Percentiles rank a stretch among this genome's conserved stretches.
These are phyloP conservation scores for Orthonychiurus folsomi DNA, from an alignment of 2,888 invertebrate genomes.

Conservation along the genomic window DNA sequence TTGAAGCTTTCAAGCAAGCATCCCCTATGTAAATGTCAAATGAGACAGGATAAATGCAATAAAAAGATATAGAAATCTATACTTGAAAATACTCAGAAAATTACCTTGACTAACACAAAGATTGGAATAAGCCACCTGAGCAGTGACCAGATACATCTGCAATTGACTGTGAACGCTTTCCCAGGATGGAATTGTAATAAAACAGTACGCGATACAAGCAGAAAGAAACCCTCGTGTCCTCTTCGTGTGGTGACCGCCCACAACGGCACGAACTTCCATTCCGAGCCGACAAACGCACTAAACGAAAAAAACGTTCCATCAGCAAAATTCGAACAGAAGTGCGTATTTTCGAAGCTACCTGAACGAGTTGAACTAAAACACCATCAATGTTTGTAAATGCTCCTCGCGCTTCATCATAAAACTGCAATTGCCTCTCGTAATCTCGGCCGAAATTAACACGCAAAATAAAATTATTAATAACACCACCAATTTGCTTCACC, in stretches of 20 bases:
- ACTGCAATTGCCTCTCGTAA: conserved; percentile 81
- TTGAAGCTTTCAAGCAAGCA: conserved; percentile 82
- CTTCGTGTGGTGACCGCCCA: conserved; percentile 64
- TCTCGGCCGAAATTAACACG: conserved; percentile 74
- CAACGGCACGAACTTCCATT: conserved; percentile 57
- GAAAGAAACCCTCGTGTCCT: conserved; percentile 78
- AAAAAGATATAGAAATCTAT: conserved; percentile 5
- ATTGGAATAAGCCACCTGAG: conserved; percentile 80
- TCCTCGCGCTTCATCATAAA: conserved; percentile 85
- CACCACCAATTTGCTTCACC: conserved; percentile 69
- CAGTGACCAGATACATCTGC: conserved; percentile 75
- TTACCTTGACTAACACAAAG: conserved; percentile 83
- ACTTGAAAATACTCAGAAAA: conserved; percentile 2
- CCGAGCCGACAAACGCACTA: conserved; percentile 73
- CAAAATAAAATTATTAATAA: conserved; percentile 71
- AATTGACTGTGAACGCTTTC: conserved; percentile 66
- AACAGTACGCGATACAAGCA: conserved; percentile 91
- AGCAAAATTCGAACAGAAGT: background rate
- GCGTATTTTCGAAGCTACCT: conserved; percentile 50
- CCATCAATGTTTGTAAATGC: conserved; percentile 83
- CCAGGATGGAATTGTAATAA: conserved; percentile 93
- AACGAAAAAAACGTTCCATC: conserved; percentile 38
- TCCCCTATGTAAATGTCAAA: conserved; percentile 65
- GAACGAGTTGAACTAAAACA: conserved; percentile 75
- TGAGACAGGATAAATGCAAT: conserved; percentile 21